These are phyloP conservation scores for Sander vitreus DNA, from an alignment of 2,113 vertebrate genomes.

Conservation along the genomic window DNA sequence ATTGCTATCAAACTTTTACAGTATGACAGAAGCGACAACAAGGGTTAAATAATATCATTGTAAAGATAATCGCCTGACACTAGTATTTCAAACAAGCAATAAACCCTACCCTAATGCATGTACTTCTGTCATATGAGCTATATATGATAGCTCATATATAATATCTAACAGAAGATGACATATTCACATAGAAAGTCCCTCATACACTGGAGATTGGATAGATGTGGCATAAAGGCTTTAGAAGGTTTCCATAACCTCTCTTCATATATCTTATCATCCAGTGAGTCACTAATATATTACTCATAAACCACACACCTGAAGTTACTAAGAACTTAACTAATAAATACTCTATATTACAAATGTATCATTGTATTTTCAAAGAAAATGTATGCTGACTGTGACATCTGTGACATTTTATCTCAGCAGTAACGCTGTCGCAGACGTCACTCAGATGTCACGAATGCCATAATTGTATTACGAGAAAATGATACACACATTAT, in stretches of 20 bases:
- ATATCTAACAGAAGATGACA: too few species aligned
- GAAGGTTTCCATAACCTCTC: background rate
- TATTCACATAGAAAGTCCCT: background rate
- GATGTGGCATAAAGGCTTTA: background rate
- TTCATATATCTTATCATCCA: background rate
- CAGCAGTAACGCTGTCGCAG: background rate
- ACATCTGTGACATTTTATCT: background rate
- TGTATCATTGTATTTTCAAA: background rate
- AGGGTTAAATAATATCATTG: too few species aligned
- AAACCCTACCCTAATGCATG: too few species aligned
- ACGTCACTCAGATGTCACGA: background rate
- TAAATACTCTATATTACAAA: background rate
- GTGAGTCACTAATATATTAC: background rate
- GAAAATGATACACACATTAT: background rate
- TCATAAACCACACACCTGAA: background rate
- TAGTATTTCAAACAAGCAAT: too few species aligned
- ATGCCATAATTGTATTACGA: background rate
- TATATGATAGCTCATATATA: too few species aligned
- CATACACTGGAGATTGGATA: background rate
- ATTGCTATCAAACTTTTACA: too few species aligned
- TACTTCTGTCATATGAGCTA: too few species aligned
- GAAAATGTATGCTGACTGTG: too few species aligned
- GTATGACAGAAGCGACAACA: too few species aligned
- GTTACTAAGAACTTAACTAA: background rate
- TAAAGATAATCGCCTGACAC: too few species aligned